Percentiles rank a stretch among this genome's conserved stretches.
These are phyloP conservation scores for Xiphophorus hellerii DNA, from an alignment of 2,113 vertebrate genomes.

Conservation along the genomic window DNA sequence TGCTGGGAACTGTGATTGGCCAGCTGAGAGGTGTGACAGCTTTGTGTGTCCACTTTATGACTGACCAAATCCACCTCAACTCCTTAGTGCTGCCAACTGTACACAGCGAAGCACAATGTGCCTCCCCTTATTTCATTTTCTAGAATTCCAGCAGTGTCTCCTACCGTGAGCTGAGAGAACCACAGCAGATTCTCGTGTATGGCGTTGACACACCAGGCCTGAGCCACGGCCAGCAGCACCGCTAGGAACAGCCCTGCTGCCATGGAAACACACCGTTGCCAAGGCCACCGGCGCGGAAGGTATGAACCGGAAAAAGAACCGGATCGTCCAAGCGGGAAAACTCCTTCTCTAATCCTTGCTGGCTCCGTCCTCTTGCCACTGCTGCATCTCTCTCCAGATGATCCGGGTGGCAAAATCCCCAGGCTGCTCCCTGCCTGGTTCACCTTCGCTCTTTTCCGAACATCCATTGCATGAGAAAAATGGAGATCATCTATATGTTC, in stretches of 20 bases:
- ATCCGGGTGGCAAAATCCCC: slow-evolving; percentile 9
- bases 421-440: slow-evolving; percentile 8
- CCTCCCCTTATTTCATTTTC: slow-evolving; percentile 14
- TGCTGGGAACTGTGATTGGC: slow-evolving; percentile 7
- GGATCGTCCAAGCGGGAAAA: slow-evolving; percentile 22
- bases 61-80: slow-evolving; percentile 9
- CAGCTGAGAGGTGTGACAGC: background rate
- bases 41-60: slow-evolving; percentile 11
- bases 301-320: slow-evolving; percentile 36
- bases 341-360: slow-evolving; percentile 1
- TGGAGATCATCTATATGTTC: slow-evolving; percentile 31
- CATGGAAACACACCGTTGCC: slow-evolving; percentile 68
- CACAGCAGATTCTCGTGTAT: slow-evolving; percentile 80
- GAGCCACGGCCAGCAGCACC: slow-evolving; percentile 50
- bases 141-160: slow-evolving; percentile 14
- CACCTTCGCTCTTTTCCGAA: slow-evolving; percentile 62
- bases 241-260: slow-evolving; percentile 67
- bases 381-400: slow-evolving; percentile 16
- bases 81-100: background rate
- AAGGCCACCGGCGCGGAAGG: slow-evolving; percentile 40
- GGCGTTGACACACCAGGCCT: slow-evolving; percentile 71
- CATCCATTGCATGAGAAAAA: slow-evolving; percentile 57
- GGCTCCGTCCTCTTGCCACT: background rate
- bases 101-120: background rate
- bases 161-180: slow-evolving; percentile 79